These are phyloP conservation scores for Operophtera brumata DNA, from an alignment of 2,888 invertebrate genomes.

Conservation along the genomic window DNA sequence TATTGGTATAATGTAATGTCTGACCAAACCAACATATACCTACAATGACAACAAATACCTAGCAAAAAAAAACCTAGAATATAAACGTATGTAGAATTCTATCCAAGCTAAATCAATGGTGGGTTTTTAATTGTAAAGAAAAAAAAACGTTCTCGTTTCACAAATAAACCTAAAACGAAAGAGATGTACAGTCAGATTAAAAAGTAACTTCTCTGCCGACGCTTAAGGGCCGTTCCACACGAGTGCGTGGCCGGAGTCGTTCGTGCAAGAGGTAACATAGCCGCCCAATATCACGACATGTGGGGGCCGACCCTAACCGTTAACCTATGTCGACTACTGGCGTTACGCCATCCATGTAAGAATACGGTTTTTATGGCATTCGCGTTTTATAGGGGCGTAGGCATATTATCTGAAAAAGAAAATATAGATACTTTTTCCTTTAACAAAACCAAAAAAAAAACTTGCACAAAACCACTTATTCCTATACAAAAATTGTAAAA, in stretches of 20 bases:
- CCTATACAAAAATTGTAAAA: too few species aligned
- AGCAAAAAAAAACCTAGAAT: too few species aligned
- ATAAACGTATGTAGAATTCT: too few species aligned
- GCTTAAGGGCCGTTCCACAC: conserved; percentile 57
- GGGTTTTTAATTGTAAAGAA: too few species aligned
- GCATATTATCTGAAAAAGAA: background rate
- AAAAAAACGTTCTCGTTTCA: too few species aligned
- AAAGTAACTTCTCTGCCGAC: conserved; percentile 32
- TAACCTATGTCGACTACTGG: conserved; percentile 26
- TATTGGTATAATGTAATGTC: too few species aligned
- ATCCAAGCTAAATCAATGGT: too few species aligned
- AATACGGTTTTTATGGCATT: conserved; percentile 32
- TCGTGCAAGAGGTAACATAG: conserved; percentile 66
- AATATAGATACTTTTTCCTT: background rate
- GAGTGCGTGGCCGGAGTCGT: conserved; percentile 45
- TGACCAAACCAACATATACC: too few species aligned
- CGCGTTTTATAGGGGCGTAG: conserved; percentile 17
- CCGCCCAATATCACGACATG: conserved; percentile 64
- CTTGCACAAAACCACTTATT: too few species aligned
- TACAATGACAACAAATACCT: too few species aligned
- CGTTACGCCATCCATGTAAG: conserved; percentile 31
- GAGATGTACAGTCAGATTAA: conserved; percentile 9
- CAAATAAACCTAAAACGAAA: too few species aligned
- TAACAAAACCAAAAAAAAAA: background rate
- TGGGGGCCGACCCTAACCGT: conserved; percentile 34